A percentile compares a stretch with the other conserved stretches of the same genome.
These are phyloP conservation scores for Cercopithecus mitis DNA, from an alignment of 2,797 vertebrate species.

Conservation along the genomic window DNA sequence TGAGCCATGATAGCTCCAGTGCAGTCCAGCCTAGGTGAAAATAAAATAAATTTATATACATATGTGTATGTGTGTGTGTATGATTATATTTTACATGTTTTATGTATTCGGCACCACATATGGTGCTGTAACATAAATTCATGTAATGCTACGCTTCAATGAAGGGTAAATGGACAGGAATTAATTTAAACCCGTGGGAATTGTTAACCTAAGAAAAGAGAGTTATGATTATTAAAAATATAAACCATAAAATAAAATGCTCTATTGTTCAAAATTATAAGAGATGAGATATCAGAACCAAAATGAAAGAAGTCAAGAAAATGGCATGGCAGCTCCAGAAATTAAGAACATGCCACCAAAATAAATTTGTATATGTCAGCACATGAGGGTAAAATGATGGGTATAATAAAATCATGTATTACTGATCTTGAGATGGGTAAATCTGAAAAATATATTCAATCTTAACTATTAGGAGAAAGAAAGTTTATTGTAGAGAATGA, in stretches of 20 bases:
- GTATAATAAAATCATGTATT: background rate
- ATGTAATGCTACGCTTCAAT: background rate
- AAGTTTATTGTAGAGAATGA: background rate
- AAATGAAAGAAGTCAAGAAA: background rate
- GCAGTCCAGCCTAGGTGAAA: background rate
- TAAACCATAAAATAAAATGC: background rate
- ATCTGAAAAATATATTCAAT: background rate
- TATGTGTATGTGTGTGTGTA: fast-evolving
- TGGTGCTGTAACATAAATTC: background rate
- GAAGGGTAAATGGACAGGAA: background rate
- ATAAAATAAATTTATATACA: no score
- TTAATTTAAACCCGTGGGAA: background rate
- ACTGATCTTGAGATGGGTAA: background rate
- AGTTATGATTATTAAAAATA: background rate
- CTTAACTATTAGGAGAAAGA: background rate
- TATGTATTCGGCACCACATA: background rate
- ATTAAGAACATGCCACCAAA: background rate
- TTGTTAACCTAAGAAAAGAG: background rate
- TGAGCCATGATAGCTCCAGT: background rate
- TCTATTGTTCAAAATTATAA: background rate
- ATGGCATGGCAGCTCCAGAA: background rate
- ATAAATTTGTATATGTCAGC: background rate
- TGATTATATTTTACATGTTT: background rate
- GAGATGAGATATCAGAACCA: background rate
- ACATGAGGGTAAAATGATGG: background rate